Evolutionary conservation across 1,140 invertebrate genomes (phyloP).

Genomic region (Diuraphis noxia): DNA sequence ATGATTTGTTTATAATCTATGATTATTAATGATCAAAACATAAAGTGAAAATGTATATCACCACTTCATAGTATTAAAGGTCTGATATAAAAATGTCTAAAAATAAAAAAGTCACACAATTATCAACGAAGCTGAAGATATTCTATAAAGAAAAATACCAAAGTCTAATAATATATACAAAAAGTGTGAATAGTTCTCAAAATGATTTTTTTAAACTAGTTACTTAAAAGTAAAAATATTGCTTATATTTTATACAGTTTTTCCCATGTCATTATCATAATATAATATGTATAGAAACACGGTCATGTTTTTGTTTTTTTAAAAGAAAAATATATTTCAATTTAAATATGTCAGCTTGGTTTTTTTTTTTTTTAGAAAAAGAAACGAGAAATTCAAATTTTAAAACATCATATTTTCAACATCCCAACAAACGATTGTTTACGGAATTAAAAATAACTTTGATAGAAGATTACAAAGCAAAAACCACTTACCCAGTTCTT

Average conservation of each 20-base stretch:
- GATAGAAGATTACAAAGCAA: neutral
- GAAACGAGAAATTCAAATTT: neutral
- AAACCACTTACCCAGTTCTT: conserved; percentile 78
- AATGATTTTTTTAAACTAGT: neutral
- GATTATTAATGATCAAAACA: neutral
- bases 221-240: neutral
- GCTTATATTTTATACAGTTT: neutral
- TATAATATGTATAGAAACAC: no score
- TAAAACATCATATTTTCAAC: neutral
- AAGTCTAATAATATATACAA: neutral
- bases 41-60: neutral
- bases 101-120: neutral
- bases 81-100: neutral
- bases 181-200: neutral
- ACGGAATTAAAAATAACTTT: neutral
- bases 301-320: neutral
- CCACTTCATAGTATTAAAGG: neutral
- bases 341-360: neutral
- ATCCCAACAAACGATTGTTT: neutral
- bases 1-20: neutral
- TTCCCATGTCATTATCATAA: neutral
- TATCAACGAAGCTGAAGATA: neutral
- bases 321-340: neutral
- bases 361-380: neutral
- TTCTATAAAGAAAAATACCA: neutral